phyloP scores from a whole-genome alignment of 1,140 invertebrate species.

The Cyrtorhinus lividipennis region DNA sequence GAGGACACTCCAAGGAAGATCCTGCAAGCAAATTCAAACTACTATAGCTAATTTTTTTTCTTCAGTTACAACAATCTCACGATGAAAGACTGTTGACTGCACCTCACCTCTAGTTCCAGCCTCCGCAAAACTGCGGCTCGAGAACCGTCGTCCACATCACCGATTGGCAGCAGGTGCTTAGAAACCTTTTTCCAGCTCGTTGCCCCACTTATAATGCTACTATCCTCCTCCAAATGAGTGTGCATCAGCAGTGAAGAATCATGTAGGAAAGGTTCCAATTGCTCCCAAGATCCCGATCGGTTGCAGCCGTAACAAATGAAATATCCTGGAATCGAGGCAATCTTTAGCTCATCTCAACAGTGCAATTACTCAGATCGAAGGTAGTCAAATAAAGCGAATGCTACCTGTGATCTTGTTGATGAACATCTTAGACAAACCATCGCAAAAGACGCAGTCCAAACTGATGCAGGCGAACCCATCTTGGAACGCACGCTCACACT shows the following conservation, averaged over 20 bases:
- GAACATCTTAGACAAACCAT: slow-evolving; percentile 10
- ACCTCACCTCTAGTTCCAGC: neutral
- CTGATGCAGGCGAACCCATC: slow-evolving; percentile 18
- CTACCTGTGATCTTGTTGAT: slow-evolving; percentile 20
- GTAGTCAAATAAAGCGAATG: neutral
- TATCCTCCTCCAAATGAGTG: neutral
- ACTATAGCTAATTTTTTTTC: neutral
- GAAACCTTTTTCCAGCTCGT: slow-evolving; percentile 4
- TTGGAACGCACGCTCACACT: slow-evolving; percentile 1
- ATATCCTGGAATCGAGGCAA: slow-evolving; percentile 16
- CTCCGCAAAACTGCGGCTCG: neutral
- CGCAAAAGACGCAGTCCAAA: slow-evolving; percentile 14
- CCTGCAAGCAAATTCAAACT: slow-evolving; percentile 12
- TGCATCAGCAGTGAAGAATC: neutral
- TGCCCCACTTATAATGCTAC: neutral
- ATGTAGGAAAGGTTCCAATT: slow-evolving; percentile 7
- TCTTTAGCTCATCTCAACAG: neutral
- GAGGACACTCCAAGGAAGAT: slow-evolving; percentile 30
- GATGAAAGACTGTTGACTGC: neutral
- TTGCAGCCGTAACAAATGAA: slow-evolving; percentile 18
- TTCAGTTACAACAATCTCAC: neutral
- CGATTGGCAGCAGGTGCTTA: neutral
- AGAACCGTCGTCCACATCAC: neutral
- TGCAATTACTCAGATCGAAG: neutral
- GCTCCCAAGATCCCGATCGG: slow-evolving; percentile 17